Base-by-base conservation (phyloP, 1,140 invertebrate species). In the Macrosteles quadrilineatus region DNA sequence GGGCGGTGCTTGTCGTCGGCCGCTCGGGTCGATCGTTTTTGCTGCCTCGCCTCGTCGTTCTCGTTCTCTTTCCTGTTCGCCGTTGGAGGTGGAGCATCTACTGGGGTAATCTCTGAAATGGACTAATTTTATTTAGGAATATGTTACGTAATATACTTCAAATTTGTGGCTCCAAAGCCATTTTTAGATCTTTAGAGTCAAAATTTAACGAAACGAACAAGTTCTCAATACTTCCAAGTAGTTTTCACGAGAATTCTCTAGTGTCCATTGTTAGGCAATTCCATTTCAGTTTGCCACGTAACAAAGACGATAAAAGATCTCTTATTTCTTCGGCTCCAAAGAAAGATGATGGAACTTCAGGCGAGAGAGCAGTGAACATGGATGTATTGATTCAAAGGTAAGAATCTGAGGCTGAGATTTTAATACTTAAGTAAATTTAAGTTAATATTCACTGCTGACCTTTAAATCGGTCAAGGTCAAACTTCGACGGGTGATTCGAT, bases 341-440 rank as follows among this genome's bases (percentile, higher is more conserved):
- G 67, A 81, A 79, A 73, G 88, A 91, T 74, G 85, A 90, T 76
- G 90, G 90, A 67, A 90, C 87, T 0, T 80, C 83, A 40, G 90
- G 90, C 47, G 90, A 91, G 81, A 83, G 80, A 71, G 77, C 77
- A 1, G 73, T 86, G 45, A 85, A 88, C 70, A 84, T 91, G 45
- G 88, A 90, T 77, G 76, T 79, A 19, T 23, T 73, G 21, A 72
- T 69, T 43, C 62, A 71, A 17, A 55, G 32, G 69, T 71, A 69
- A 43, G 57, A 50, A 32, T 67, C 30, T 53, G 29, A 71, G 3
- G 29, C 23, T 25, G 36, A 64, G 14, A 45, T 69, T 65, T 36
- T 55, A 55, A 19, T 55, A n/a, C 19, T 11, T 19, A 23, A 55
- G 23, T 19, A 55, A 19, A 4, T 11, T 55, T 55, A 4, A 55